Percentiles rank a stretch among this genome's conserved stretches.
Conservation (phyloP, 2,113 vertebrate species). For the Anolis carolinensis region DNA sequence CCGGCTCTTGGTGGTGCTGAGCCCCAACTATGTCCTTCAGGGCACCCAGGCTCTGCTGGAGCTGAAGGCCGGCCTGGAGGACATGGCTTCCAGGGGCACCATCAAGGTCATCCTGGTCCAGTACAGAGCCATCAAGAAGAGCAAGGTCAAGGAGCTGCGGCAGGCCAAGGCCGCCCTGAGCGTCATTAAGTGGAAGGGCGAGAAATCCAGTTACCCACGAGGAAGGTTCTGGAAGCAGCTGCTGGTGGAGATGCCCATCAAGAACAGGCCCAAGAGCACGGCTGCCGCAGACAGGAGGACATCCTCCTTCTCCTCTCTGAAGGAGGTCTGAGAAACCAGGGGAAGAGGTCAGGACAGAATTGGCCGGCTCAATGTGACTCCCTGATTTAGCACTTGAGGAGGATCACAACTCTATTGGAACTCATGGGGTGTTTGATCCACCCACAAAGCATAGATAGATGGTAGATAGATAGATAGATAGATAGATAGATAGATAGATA, state of each 20-base stretch:
- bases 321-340: conserved; percentile 55
- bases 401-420: no score
- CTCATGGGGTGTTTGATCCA: not conserved
- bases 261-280: conserved; percentile 64
- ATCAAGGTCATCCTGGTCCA: conserved; percentile 93
- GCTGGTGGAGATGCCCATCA: conserved; percentile 87
- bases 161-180: conserved; percentile 84
- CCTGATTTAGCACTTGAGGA: no score
- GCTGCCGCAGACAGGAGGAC: conserved; percentile 53
- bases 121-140: conserved; percentile 84
- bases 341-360: not conserved
- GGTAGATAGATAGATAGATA: no score
- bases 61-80: conserved; percentile 92
- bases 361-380: not conserved
- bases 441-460: not conserved
- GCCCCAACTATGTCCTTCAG: conserved; percentile 86
- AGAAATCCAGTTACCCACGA: conserved; percentile 85
- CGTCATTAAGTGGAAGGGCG: conserved; percentile 93
- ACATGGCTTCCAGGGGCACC: conserved; percentile 86
- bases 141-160: conserved; percentile 89
- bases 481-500: no score
- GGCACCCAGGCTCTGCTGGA: conserved; percentile 96
- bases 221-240: conserved; percentile 95
- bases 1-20: conserved; percentile 91
- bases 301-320: conserved; percentile 59